Evolutionary conservation across 2,797 vertebrate species (phyloP), one percentile per base, ranked within the genome.

Genomic region (Periparus ater): DNA sequence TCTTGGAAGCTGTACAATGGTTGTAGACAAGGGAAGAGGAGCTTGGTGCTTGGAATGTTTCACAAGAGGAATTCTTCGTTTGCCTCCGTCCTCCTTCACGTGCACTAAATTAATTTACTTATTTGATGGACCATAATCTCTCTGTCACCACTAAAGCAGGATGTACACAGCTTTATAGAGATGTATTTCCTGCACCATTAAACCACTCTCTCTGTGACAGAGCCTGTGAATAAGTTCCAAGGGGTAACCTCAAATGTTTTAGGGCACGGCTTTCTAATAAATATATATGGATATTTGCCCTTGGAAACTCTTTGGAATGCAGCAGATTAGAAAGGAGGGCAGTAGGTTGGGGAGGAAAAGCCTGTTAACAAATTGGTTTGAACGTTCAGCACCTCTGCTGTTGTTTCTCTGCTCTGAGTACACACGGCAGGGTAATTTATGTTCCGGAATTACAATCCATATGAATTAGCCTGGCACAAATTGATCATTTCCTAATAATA

Each of bases 131-230:
- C 85, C 95, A 57, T 94, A 81, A 55, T 93, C 34, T 70, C 58
- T 54, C 45, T 84, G 71, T 91, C 88, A 93, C 48, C 54, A 66
- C 50, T 45, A 88, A 91, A 90, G 77, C 54, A 75, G 88, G 92
- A 92, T 91, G 89, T 92, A 89, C 95, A 84, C 85, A 92, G 86
- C 93, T 93, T 91, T 88, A 93, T 76, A 76, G 76, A 76, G 77
- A 85, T 7, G 8, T 79, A 87, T 96, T 95, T 95, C 91, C 86
- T 96, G 96, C 95, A 30, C 81, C 93, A 96, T 96, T 97, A 96
- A 96, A 89, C 93, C 89, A 78, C 34, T 88, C 67, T 96, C 22
- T 57, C 47, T 91, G 18, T 77, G 85, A 83, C 72, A 94, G 75
- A 89, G 57, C 83, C 75, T 51, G 68, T 91, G 83, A 92, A 88